Base-by-base conservation (phyloP, 1,140 invertebrate species). In the Cydia splendana region DNA sequence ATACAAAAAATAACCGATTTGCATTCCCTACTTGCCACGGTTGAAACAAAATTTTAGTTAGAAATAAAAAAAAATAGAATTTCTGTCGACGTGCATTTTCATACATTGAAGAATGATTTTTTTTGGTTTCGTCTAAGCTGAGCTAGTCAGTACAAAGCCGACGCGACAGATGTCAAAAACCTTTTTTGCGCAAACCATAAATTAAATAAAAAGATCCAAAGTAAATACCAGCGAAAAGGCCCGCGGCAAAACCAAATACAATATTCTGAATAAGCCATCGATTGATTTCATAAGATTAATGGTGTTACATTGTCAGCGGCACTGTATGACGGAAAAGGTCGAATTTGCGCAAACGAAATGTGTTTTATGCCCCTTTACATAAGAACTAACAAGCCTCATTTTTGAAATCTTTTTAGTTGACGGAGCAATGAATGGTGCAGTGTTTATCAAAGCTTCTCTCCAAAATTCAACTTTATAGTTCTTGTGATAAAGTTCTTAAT, bases 281-380 rank as follows among this genome's bases (percentile, higher is more conserved):
- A 92, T 93, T 92, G 90, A 93, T 91, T 92, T 93, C 86, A 82
- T 83, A 93, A 93, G 91, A 93, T 93, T 92, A 92, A 93, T 93
- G 91, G 86, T 88, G 80, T 80, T 82, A 92, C 85, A 93, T 93
- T 93, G 91, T 93, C 91, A 93, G 90, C 86, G 85, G 80, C 90
- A 93, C 84, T 85, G 87, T 91, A 89, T 92, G 89, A 91, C 88
- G 88, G 85, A 79, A 87, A 86, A 77, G 86, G 81, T 82, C 71
- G 78, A 82, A 85, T 85, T 88, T 87, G 79, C 84, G 79, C 80
- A 80, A 83, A 81, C 79, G 83, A 91, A 91, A 86, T 90, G 84
- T 82, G 76, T 86, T 88, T 85, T 92, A 92, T 85, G 71, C 75
- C 76, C 75, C 81, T 76, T 73, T 67, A 48, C 77, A 84, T 89